Conservation (phyloP, 1,140 invertebrate genomes). For the Aplysia californica region DNA sequence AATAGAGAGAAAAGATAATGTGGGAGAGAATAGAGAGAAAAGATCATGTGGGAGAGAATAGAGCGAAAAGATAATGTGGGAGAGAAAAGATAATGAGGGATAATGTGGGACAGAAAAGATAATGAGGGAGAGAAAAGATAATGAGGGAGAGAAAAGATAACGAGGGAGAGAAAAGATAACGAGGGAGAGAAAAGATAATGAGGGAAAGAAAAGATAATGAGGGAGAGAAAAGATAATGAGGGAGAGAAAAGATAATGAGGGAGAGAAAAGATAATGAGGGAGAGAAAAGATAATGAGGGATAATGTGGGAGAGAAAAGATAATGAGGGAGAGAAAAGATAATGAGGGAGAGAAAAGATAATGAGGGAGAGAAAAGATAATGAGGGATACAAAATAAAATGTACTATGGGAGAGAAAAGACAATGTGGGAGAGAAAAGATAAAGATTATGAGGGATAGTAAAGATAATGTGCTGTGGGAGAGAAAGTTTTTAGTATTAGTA, state of each 20-base stretch:
- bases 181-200: too few relatives aligned
- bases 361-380: too few relatives aligned
- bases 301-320: too few relatives aligned
- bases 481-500: too few relatives aligned
- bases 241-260: neutral
- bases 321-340: too few relatives aligned
- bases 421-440: too few relatives aligned
- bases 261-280: neutral
- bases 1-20: neutral
- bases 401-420: too few relatives aligned
- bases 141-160: neutral
- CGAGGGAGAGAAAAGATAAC: neutral
- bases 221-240: neutral
- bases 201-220: neutral
- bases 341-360: too few relatives aligned
- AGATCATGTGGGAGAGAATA: neutral
- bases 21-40: neutral
- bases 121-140: neutral
- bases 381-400: too few relatives aligned
- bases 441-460: too few relatives aligned
- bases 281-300: neutral
- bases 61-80: neutral
- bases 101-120: neutral
- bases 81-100: neutral
- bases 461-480: too few relatives aligned